A percentile compares a stretch with the other conserved stretches of the same genome.
Conservation (phyloP, 2,797 vertebrate genomes). For the Rhabdophis nuchalis region DNA sequence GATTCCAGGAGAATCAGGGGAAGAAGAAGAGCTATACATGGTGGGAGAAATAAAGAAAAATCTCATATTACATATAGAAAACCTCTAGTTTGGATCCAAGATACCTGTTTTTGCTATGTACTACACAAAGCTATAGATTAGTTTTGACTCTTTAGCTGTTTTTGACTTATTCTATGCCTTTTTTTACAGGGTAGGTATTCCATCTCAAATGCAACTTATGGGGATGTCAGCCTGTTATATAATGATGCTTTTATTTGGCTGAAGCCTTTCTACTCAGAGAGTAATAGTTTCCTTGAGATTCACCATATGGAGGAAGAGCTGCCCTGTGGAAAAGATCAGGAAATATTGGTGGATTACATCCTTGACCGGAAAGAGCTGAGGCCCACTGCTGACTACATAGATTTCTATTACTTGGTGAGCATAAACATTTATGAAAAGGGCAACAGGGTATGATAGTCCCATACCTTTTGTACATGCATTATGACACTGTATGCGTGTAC, state of each 20-base stretch:
- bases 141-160: not conserved
- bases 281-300: constrained; percentile 62
- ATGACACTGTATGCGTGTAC: not conserved
- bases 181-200: constrained; percentile 41
- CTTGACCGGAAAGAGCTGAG: constrained; percentile 46
- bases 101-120: not conserved
- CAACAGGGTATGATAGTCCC: not conserved
- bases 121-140: not conserved
- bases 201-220: fast-evolving
- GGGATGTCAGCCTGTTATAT: fast-evolving
- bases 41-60: not conserved
- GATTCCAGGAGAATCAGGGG: not conserved
- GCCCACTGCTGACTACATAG: constrained; percentile 44
- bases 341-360: constrained; percentile 62
- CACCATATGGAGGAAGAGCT: constrained; percentile 20
- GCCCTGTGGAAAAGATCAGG: constrained; percentile 50
- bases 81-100: not conserved
- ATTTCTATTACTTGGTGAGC: constrained; percentile 68
- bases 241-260: constrained; percentile 40
- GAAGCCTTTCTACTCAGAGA: constrained; percentile 64
- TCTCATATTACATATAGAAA: not conserved
- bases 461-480: no score
- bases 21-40: not conserved
- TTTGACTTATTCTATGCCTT: not conserved
- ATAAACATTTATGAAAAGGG: not conserved